These are phyloP conservation scores for Campoplex capitator DNA, from an alignment of 2,888 invertebrate genomes.

Conservation along the genomic window DNA sequence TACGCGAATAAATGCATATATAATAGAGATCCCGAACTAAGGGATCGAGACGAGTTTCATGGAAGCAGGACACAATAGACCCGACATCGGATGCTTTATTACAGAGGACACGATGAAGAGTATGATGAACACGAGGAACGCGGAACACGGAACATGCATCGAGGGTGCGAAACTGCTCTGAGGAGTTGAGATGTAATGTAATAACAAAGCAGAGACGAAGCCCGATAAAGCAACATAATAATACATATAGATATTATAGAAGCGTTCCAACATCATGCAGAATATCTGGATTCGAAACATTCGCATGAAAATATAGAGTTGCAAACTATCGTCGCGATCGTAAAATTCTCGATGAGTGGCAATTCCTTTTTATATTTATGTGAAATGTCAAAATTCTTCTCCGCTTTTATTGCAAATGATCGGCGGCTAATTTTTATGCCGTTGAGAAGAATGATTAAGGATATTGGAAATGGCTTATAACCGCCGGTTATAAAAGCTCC, in stretches of 20 bases:
- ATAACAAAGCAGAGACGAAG: conserved; percentile 17
- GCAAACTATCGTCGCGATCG: not conserved
- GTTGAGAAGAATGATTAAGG: too few species aligned
- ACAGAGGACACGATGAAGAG: not conserved
- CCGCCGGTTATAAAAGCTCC: too few species aligned
- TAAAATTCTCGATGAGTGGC: too few species aligned
- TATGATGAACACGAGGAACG: not conserved
- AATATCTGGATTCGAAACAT: not conserved
- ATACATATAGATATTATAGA: not conserved
- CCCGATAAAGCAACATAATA: conserved; percentile 9
- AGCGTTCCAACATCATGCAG: not conserved
- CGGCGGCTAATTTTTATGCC: too few species aligned
- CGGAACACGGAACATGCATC: conserved; percentile 5
- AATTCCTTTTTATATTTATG: too few species aligned
- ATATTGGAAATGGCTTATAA: too few species aligned
- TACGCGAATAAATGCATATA: conserved; percentile 47
- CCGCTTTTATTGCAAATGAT: too few species aligned
- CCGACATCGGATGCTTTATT: conserved; percentile 2
- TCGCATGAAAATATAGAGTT: not conserved
- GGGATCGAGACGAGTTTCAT: conserved; percentile 2
- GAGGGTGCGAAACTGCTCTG: conserved; percentile 9
- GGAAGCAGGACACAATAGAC: conserved; percentile 22
- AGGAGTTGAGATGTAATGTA: not conserved
- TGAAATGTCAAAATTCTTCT: too few species aligned
- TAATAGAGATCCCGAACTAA: conserved; percentile 11